A percentile compares a stretch with the other conserved stretches of the same genome.
Conservation (phyloP, 2,797 vertebrate genomes). For the Melanogrammus aeglefinus region DNA sequence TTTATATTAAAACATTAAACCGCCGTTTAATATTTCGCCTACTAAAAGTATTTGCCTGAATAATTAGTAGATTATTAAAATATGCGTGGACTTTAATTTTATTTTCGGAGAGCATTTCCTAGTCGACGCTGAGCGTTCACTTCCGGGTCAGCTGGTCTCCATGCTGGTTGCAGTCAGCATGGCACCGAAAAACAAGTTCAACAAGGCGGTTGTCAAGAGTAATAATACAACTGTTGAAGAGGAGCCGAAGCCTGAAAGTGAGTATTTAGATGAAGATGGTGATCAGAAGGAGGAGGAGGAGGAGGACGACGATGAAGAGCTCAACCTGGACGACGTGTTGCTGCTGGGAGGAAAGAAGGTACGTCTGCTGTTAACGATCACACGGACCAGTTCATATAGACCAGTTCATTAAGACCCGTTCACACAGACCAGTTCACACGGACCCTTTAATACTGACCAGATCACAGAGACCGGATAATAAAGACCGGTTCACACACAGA, state of each 20-base stretch:
- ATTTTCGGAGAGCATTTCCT: background rate
- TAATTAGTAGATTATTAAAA: background rate
- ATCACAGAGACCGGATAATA: too few relatives aligned
- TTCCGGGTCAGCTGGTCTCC: slow-evolving; percentile 49
- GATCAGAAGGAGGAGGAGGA: background rate
- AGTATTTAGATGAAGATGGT: background rate
- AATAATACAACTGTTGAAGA: slow-evolving; percentile 9
- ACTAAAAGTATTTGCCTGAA: background rate
- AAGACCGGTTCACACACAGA: too few relatives aligned
- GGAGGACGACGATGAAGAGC: slow-evolving; percentile 41
- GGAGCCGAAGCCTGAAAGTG: background rate
- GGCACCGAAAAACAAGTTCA: slow-evolving; percentile 60
- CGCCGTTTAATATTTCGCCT: background rate
- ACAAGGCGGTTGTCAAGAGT: slow-evolving; percentile 3
- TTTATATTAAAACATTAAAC: background rate
- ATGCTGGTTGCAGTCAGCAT: slow-evolving; percentile 58
- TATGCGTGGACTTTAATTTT: background rate
- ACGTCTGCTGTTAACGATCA: too few relatives aligned
- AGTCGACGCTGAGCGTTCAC: slow-evolving; percentile 1
- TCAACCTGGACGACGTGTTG: background rate
- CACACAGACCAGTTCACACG: too few relatives aligned
- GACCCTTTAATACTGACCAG: too few relatives aligned
- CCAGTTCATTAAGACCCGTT: too few relatives aligned
- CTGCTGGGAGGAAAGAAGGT: background rate
- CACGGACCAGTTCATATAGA: too few relatives aligned